Evolutionary conservation across 2,888 invertebrate genomes (phyloP), one percentile per base, ranked within the genome.

Genomic region (Galeruca laticollis): DNA sequence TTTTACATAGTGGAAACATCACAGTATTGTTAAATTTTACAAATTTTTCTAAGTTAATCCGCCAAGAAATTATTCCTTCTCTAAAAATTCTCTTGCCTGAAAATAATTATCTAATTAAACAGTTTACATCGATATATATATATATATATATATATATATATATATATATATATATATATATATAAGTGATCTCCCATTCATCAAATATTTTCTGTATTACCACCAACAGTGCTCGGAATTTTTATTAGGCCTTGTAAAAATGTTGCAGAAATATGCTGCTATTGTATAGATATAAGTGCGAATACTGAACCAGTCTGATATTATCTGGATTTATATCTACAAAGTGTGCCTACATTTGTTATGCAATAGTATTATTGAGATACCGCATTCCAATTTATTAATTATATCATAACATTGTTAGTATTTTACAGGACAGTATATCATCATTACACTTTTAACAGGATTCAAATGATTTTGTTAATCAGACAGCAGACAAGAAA

Each of bases 301-400:
- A 54, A 54, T 54, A 54, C 13, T 54, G 15, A 35, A 54, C 31
- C 31, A 54, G n/a, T 54, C 33, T 57, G 15, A 57, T 57, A 4
- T 57, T 35, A 57, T 35, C 56, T 9, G 33, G 35, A 57, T 57
- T 33, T 35, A 57, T 57, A 57, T 57, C 35, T 31, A 35, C 15
- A 57, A 57, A 57, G 56, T 57, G 56, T 57, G 56, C 56, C 10
- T 35, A 35, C 9, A 35, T 57, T 35, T 57, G 31, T 35, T 33
- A 33, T 35, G 56, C 18, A 35, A 57, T 57, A 11, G 18, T 18
- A 10, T 57, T 57, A 15, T 18, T 18, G 3, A 35, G 35, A n/a
- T 35, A 18, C 35, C 10, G 33, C 35, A 57, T 33, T 57, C 35
- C 33, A 35, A 18, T 57, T 5, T 26, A 57, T 57, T 57, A 57